A percentile compares a stretch with the other conserved stretches of the same genome.
Evolutionary conservation across 2,888 invertebrate genomes (phyloP).

Genomic region (Prosapia bicincta): DNA sequence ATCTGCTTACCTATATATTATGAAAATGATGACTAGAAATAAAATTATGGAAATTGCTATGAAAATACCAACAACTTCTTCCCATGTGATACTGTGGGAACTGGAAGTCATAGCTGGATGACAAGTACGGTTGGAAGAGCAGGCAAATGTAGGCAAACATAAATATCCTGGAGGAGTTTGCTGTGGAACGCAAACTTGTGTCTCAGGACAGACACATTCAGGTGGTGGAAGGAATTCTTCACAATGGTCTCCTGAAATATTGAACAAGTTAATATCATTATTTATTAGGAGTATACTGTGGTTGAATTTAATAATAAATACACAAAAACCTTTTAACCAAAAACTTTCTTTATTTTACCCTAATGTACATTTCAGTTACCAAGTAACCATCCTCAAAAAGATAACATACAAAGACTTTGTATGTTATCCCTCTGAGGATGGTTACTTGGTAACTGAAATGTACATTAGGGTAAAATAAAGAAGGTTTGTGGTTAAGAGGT

Average conservation of each 20-base stretch:
- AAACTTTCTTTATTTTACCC: no score
- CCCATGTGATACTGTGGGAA: conserved; percentile 56
- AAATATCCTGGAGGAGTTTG: conserved; percentile 65
- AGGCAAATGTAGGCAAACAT: conserved; percentile 64
- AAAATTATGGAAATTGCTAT: conserved; percentile 52
- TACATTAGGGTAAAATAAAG: no score
- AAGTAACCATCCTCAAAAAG: no score
- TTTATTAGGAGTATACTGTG: no score
- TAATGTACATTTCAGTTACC: no score
- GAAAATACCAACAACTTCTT: conserved; percentile 50
- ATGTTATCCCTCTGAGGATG: no score
- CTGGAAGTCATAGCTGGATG: conserved; percentile 53
- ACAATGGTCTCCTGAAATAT: conserved; percentile 63
- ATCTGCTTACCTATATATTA: conserved; percentile 45
- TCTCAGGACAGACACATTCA: conserved; percentile 55
- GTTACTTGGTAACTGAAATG: no score
- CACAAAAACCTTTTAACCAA: no score
- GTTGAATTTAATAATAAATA: no score
- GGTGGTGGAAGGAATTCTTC: conserved; percentile 54
- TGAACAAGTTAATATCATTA: no score
- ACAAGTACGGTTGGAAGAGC: conserved; percentile 36
- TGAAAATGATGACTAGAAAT: conserved; percentile 51
- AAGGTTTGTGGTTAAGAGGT: no score
- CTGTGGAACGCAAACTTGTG: conserved; percentile 71
- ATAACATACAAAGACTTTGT: no score